These are phyloP conservation scores for Drymonia ruficornis DNA, from an alignment of 2,888 invertebrate species.

Conservation along the genomic window DNA sequence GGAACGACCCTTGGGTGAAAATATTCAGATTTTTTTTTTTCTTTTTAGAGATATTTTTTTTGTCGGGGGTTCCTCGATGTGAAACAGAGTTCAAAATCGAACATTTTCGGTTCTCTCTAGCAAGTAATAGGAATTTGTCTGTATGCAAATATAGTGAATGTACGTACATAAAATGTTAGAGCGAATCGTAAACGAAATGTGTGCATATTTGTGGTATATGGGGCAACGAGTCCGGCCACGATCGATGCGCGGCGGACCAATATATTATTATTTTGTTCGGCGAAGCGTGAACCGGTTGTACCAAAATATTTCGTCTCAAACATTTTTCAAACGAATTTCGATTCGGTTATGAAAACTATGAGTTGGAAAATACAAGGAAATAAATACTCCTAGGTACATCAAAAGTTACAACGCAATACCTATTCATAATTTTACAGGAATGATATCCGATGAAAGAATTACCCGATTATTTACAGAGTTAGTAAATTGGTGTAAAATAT, in stretches of 20 bases:
- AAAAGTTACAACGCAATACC: too few relatives aligned
- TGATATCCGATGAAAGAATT: too few relatives aligned
- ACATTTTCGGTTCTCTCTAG: too few relatives aligned
- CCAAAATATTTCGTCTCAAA: conserved; percentile 58
- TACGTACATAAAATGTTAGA: conserved; percentile 11
- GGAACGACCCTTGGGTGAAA: too few relatives aligned
- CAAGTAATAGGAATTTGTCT: neutral
- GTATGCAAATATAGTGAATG: neutral
- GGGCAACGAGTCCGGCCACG: conserved; percentile 26
- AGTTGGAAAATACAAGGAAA: conserved; percentile 39
- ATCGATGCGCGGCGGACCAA: conserved; percentile 46
- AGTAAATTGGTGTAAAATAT: too few relatives aligned
- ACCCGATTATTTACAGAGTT: too few relatives aligned
- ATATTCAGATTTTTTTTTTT: too few relatives aligned
- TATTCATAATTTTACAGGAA: conserved; percentile 8
- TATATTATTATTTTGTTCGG: conserved; percentile 66
- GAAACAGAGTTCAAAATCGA: neutral
- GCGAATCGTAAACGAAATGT: conserved; percentile 27
- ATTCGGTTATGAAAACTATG: conserved; percentile 54
- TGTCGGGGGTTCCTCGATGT: too few relatives aligned
- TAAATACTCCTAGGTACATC: conserved; percentile 7
- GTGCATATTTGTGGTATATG: conserved; percentile 32
- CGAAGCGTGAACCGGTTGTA: conserved; percentile 56
- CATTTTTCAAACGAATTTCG: conserved; percentile 65
- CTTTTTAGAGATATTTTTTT: neutral